Conservation (phyloP, 2,888 invertebrate genomes). For the Encarsia formosa region DNA sequence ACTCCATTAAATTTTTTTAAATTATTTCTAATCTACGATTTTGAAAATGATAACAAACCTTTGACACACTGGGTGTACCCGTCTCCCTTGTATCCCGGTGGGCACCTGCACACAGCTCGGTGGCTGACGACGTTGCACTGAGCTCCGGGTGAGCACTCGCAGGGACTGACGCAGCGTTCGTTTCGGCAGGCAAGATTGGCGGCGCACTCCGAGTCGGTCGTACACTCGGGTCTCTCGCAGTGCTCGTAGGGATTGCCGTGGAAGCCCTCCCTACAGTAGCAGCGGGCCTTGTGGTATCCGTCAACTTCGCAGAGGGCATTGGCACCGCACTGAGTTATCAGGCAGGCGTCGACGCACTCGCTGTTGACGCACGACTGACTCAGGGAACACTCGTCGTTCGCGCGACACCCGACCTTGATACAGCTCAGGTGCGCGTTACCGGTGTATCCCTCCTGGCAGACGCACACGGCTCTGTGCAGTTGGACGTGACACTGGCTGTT, state of each 20-base stretch:
- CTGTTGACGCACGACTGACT: conserved; percentile 78
- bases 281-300: conserved; percentile 72
- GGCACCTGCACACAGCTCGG: conserved; percentile 73
- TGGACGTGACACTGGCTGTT: conserved; percentile 77
- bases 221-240: conserved; percentile 76
- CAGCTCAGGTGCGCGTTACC: conserved; percentile 79
- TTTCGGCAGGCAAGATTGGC: conserved; percentile 74
- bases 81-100: conserved; percentile 76
- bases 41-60: conserved; percentile 49
- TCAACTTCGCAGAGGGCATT: conserved; percentile 76
- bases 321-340: conserved; percentile 72
- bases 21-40: neutral
- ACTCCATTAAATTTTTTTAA: neutral
- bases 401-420: conserved; percentile 78
- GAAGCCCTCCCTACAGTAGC: conserved; percentile 72
- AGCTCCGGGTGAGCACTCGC: conserved; percentile 75
- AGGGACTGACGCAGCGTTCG: conserved; percentile 78
- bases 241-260: conserved; percentile 75
- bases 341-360: conserved; percentile 76
- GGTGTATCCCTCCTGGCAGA: conserved; percentile 76
- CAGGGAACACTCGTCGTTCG: conserved; percentile 78
- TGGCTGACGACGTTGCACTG: conserved; percentile 76
- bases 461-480: conserved; percentile 76
- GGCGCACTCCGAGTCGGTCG: conserved; percentile 71
- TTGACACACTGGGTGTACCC: conserved; percentile 65